Evolutionary conservation across 2,888 invertebrate species (phyloP).

Genomic region (Ornithoptera alexandrae): DNA sequence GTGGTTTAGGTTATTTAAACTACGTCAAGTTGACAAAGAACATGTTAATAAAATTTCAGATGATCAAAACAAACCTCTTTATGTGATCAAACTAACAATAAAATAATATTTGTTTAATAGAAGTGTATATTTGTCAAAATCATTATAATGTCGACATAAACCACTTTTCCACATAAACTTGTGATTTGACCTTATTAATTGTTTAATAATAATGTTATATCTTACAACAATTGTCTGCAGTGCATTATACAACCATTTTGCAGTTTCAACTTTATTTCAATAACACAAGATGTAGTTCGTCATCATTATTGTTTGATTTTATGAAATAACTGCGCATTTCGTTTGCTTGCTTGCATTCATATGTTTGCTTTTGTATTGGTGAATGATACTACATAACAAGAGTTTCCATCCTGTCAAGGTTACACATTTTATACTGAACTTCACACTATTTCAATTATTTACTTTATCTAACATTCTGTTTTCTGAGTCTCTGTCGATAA

Average conservation of each 20-base stretch:
- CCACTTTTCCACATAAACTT: slow-evolving; percentile 6
- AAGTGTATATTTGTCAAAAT: background rate
- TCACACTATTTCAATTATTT: background rate
- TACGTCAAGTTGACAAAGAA: background rate
- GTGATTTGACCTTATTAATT: slow-evolving; percentile 34
- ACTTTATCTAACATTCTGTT: background rate
- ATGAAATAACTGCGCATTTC: background rate
- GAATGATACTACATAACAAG: slow-evolving; percentile 30
- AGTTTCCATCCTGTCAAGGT: slow-evolving; percentile 40
- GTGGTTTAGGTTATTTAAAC: too few relatives aligned
- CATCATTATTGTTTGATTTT: slow-evolving; percentile 5
- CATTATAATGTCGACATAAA: background rate
- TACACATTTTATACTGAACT: slow-evolving; percentile 34
- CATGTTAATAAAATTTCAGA: background rate
- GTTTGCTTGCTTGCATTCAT: background rate
- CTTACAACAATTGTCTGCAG: slow-evolving; percentile 19
- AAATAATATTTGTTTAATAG: background rate
- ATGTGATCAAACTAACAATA: slow-evolving; percentile 12
- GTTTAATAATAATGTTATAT: slow-evolving; percentile 23
- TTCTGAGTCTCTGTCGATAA: background rate
- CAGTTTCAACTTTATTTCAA: slow-evolving; percentile 18
- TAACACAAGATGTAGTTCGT: slow-evolving; percentile 3
- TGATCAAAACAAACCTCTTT: slow-evolving; percentile 12
- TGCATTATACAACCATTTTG: background rate
- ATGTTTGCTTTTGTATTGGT: slow-evolving; percentile 40